Percentiles rank a stretch among this genome's conserved stretches.
Evolutionary conservation across 2,113 vertebrate species (phyloP).

Genomic region (Antigone vipio): DNA sequence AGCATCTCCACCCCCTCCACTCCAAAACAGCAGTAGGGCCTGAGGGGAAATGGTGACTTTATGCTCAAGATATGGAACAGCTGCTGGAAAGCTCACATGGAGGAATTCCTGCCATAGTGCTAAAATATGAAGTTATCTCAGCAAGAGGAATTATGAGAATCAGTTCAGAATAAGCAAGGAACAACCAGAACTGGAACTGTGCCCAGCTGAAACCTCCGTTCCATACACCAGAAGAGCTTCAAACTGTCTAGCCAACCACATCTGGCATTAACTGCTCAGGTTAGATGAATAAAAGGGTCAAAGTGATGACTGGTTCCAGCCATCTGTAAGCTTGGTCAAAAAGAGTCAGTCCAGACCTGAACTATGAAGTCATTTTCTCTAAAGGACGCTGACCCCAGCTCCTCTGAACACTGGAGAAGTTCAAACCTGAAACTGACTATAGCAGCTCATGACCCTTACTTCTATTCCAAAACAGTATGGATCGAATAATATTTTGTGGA

Average conservation of each 20-base stretch:
- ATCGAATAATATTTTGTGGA: not conserved
- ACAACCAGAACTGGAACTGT: not conserved
- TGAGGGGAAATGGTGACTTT: slow-evolving; percentile 32
- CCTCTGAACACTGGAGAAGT: not conserved
- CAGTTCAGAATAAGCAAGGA: not conserved
- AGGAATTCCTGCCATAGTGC: not conserved
- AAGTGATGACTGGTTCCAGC: not conserved
- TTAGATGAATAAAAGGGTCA: not conserved
- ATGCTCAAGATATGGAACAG: slow-evolving; percentile 30
- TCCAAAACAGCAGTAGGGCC: not conserved
- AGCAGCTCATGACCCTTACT: not conserved
- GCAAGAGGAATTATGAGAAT: not conserved
- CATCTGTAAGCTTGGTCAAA: not conserved
- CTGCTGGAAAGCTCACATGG: slow-evolving; percentile 1
- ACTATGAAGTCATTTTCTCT: not conserved
- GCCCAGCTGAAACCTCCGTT: not conserved
- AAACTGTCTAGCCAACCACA: not conserved
- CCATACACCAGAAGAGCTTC: not conserved
- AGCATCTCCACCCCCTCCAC: not conserved
- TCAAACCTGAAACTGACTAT: not conserved
- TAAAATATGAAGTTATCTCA: not conserved
- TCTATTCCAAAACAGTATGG: not conserved
- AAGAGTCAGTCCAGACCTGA: not conserved
- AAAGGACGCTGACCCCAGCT: not conserved
- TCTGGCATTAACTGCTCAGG: not conserved